phyloP scores from a whole-genome alignment of 2,113 vertebrate genomes.

The Tichodroma muraria region DNA sequence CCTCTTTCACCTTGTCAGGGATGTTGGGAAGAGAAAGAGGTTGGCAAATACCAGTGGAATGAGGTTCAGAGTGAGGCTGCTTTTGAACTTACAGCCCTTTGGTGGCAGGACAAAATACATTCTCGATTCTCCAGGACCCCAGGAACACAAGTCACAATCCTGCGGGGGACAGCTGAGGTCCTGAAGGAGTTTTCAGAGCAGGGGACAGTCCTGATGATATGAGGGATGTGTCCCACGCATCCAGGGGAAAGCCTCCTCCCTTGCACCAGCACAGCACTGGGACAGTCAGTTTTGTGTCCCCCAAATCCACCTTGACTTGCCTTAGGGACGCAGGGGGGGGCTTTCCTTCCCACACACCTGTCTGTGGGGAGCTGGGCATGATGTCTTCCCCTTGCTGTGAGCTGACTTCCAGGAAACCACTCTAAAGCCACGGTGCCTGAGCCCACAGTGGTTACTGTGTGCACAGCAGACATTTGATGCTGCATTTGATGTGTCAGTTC shows the following conservation, averaged over 20 bases:
- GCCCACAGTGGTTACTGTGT: not conserved
- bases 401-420: not conserved
- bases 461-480: not conserved
- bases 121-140: not conserved
- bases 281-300: not conserved
- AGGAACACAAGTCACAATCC: accelerated
- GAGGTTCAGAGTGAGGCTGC: not conserved
- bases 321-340: accelerated
- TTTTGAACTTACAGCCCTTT: not conserved
- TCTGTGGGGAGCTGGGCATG: not conserved
- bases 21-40: not conserved
- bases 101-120: not conserved
- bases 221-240: not conserved
- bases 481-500: not conserved
- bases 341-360: not conserved
- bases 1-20: not conserved
- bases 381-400: not conserved
- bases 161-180: not conserved
- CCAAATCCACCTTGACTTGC: not conserved
- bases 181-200: not conserved
- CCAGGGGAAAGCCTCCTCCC: not conserved
- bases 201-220: not conserved
- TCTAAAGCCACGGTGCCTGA: not conserved
- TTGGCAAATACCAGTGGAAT: not conserved
- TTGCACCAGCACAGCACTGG: not conserved